phyloP scores from a whole-genome alignment of 2,888 invertebrate genomes.

The Nephrotoma appendiculata region DNA sequence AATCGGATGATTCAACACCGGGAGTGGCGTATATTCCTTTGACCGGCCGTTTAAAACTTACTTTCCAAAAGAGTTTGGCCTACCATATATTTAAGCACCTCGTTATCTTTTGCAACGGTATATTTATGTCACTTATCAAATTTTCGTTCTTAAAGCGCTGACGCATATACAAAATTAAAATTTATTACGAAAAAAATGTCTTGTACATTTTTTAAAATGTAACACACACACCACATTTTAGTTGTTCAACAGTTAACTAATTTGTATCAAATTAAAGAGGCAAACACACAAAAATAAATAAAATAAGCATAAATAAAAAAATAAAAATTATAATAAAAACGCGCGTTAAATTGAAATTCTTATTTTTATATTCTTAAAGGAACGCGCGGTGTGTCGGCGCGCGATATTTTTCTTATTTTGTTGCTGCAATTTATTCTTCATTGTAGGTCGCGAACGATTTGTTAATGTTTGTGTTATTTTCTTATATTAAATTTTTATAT shows the following conservation, averaged over 20 bases:
- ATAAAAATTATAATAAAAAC: background rate
- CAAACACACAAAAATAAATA: background rate
- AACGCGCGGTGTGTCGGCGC: background rate
- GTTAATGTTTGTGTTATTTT: background rate
- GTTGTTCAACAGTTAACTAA: background rate
- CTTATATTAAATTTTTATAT: background rate
- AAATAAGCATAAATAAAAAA: background rate
- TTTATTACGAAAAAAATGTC: background rate
- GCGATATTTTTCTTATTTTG: background rate
- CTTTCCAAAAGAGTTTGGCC: too few species aligned
- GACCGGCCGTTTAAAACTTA: too few species aligned
- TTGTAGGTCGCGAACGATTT: background rate
- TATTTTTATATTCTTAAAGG: background rate
- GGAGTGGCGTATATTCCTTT: too few species aligned
- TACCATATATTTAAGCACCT: too few species aligned
- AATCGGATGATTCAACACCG: too few species aligned
- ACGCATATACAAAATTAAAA: too few species aligned
- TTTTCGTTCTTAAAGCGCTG: too few species aligned
- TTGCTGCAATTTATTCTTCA: background rate
- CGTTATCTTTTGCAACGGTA: too few species aligned
- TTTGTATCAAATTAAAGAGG: background rate
- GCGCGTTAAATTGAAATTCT: background rate
- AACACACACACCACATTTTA: background rate
- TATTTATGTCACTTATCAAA: too few species aligned
- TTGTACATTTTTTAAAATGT: background rate